phyloP scores from a whole-genome alignment of 2,113 vertebrate species.

The Corythornis cristatus region DNA sequence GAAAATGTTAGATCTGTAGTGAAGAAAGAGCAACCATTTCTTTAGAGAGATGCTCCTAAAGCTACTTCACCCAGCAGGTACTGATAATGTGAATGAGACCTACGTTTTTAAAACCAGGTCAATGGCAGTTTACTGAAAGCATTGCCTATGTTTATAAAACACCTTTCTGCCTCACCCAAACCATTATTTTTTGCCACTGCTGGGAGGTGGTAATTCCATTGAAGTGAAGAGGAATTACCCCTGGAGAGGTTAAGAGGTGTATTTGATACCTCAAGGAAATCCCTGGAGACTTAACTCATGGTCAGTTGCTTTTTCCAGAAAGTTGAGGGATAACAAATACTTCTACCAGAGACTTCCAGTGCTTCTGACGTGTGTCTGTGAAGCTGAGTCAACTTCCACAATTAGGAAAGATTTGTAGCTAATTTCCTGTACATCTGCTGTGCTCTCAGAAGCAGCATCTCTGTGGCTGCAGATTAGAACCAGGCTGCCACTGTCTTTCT shows the following conservation, averaged over 20 bases:
- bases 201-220: neutral
- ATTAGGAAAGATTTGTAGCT: conserved; percentile 10
- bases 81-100: neutral
- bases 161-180: neutral
- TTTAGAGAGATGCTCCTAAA: neutral
- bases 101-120: neutral
- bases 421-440: conserved; percentile 33
- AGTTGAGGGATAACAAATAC: neutral
- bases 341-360: neutral
- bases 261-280: neutral
- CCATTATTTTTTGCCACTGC: neutral
- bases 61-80: neutral
- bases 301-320: neutral
- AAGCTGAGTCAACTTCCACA: conserved; percentile 9
- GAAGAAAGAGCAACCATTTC: neutral
- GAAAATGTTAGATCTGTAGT: neutral
- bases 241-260: neutral
- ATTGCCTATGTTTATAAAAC: neutral
- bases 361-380: neutral
- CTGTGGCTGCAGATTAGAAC: neutral
- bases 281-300: neutral
- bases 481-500: neutral
- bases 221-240: neutral
- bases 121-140: neutral
- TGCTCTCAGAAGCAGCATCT: neutral